Base-by-base conservation (phyloP, 2,888 invertebrate genomes). In the Chrysotoxum bicinctum region DNA sequence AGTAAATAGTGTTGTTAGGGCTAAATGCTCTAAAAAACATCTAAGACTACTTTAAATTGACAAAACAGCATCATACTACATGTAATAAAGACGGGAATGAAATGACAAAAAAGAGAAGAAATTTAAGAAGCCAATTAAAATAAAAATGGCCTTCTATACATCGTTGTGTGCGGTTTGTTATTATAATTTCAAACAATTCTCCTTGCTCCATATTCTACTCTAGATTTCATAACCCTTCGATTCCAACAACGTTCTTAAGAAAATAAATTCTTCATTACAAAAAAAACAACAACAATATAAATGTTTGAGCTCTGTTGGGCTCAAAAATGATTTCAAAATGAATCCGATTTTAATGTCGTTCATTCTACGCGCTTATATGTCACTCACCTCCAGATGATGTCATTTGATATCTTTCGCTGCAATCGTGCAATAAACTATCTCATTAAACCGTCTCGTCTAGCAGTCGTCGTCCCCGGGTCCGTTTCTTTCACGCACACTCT, bases 391-490 rank as follows among this genome's bases (percentile, higher is more conserved):
- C 60, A 68, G 76, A 48, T 54, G 32, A 56, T 77, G 85, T 81
- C 77, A 85, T 73, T 58, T 52, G 73, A 85, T 85, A 85, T 85
- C 73, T 73, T 37, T 69, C 76, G 81, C 60, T 77, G 85, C 80
- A 85, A 85, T 85, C 81, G 85, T 85, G 85, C 85, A 81, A 81
- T 85, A 85, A 85, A 85, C 85, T 69, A 85, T 81, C 85, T 85
- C 85, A 85, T 81, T 85, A 81, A 76, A 81, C 64, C 68, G 40
- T 66, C 79, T 70, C 70, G 66, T 66, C 50, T 56, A 40, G 40
- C 52, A 56, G 72, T 75, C 32, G 45, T 64, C 64, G 43, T 40
- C 68, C 66, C 58, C 70, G 79, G 32, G 75, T 52, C 48, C 9
- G 75, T 76, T 74, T 72, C 30, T 32, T 58, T 70, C 23, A 72